Evolutionary conservation across 2,797 vertebrate genomes (phyloP).

Genomic region (Rhinella marina): DNA sequence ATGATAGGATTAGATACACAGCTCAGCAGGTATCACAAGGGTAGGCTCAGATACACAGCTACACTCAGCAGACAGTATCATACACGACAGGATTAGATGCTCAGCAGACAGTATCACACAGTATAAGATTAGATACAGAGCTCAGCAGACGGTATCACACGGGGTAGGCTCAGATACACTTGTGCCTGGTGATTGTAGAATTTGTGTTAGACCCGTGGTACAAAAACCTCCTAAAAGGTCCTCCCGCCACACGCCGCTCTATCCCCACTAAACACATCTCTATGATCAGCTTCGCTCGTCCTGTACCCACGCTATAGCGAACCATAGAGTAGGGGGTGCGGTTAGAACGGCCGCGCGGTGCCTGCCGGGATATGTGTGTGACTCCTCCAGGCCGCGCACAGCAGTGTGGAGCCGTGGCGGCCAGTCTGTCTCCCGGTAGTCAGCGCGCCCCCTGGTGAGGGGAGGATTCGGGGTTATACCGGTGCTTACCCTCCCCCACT

Average conservation of each 20-base stretch:
- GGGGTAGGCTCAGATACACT: neutral
- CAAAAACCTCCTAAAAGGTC: no score
- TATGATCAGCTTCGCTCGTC: neutral
- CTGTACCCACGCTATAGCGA: rapidly evolving
- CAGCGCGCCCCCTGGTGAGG: slow-evolving; percentile 43
- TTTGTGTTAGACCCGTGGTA: no score
- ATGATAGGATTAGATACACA: no score
- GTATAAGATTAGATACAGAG: neutral
- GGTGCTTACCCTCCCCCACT: neutral
- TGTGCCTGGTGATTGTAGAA: no score
- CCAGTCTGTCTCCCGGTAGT: slow-evolving; percentile 38
- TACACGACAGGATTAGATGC: neutral
- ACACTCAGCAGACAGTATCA: neutral
- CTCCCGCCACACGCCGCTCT: slow-evolving; percentile 3
- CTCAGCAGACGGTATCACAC: neutral
- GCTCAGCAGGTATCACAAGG: neutral
- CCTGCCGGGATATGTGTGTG: slow-evolving; percentile 43
- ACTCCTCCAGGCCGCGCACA: slow-evolving; percentile 71
- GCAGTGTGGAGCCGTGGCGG: slow-evolving; percentile 66
- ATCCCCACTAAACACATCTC: neutral
- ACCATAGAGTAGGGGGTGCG: slow-evolving; percentile 26
- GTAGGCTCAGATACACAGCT: neutral
- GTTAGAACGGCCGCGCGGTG: slow-evolving; percentile 40
- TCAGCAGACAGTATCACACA: neutral
- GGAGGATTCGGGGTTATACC: slow-evolving; percentile 32